Base-by-base conservation (phyloP, 2,113 vertebrate genomes). In the Labeo rohita region DNA sequence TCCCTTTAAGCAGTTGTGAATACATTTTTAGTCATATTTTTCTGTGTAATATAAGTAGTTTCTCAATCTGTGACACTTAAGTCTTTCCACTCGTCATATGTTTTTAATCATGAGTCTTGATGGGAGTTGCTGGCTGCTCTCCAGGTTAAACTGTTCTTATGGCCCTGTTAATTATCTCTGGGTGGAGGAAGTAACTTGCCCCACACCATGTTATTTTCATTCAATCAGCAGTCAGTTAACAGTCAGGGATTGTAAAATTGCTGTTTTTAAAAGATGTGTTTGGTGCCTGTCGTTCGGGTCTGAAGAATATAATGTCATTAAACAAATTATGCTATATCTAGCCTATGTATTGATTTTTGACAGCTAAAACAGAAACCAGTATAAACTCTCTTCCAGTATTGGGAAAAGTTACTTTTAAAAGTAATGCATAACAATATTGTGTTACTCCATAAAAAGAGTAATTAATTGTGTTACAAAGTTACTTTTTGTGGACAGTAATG, bases 121-220 rank as follows among this genome's bases (percentile, higher is more conserved):
- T 75, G 50, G 84, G 84, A 84, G 84, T 75, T 86, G 63, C 84
- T 89, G 76, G 89, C 83, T 84, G 45, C 21, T 79, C 23, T 86
- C 75, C 72, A 79, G 75, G 68, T 86, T 87, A 66, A 79, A 89
- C 21, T 84, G 21, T 85, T 87, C 16, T 82, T 82, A 52, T 6
- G 16, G 77, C 28, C 52, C 45, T 72, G 80, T 90, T 86, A 88
- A 84, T 87, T 86, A 85, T 90, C 84, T 84, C 85, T 75, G 88
- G 87, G 90, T 86, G 84, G 86, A 87, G 85, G 75, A 81, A 89
- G 80, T 77, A 72, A 65, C 83, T 68, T 73, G 86, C 80, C 76
- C 78, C 28, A 63, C 52, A 63, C 80, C 85, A 80, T 84, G 59
- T 80, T 83, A 85, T 87, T 87, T 87, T 87, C 88, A 61, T 77